Base-by-base conservation (phyloP, 2,113 vertebrate species). In the Columbina picui region DNA sequence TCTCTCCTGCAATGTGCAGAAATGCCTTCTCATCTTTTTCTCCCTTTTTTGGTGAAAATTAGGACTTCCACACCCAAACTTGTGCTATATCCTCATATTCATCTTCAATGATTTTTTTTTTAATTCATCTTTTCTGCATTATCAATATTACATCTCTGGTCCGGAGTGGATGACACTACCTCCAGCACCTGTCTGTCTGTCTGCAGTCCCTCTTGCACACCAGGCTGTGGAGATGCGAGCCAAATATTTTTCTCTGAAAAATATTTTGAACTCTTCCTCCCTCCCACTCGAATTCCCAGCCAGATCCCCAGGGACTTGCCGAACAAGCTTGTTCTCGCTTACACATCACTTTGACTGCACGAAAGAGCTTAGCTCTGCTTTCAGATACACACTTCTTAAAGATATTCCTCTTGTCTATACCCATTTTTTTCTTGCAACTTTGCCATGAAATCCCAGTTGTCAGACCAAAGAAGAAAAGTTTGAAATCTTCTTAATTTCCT, bases 241-340 rank as follows among this genome's bases (percentile, higher is more conserved):
- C 0, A 0, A 43, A 85, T 75, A 69, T 14, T 14, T 85, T 83
- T 27, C 53, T 32, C 75, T 45, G 47, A 17, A 65, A 57, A 64
- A 22, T 43, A 34, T 59, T 76, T 90, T 78, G 86, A 95, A 92
- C 76, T 55, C 71, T 86, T 83, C 83, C 32, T 93, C 34, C 79
- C 57, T 90, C 77, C 89, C 73, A 56, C 91, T 81, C 3, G 0
- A 70, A 68, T 63, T 34, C 52, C 79, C 83, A 84, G 52, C 1
- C 86, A 49, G n/a, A 53, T 87, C 81, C 63, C 63, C 5, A 0
- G 53, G 84, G 94, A 56, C 7, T n/a, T 4, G 25, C 61, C 34
- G 67, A 76, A 45, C 30, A 7, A 61, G 50, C 12, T 41, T 6
- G 3, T 53, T 89, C 65, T 84, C 52, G 10, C 74, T 79, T 8